Evolutionary conservation across 2,113 vertebrate genomes (phyloP).

Genomic region (Ammospiza caudacuta): DNA sequence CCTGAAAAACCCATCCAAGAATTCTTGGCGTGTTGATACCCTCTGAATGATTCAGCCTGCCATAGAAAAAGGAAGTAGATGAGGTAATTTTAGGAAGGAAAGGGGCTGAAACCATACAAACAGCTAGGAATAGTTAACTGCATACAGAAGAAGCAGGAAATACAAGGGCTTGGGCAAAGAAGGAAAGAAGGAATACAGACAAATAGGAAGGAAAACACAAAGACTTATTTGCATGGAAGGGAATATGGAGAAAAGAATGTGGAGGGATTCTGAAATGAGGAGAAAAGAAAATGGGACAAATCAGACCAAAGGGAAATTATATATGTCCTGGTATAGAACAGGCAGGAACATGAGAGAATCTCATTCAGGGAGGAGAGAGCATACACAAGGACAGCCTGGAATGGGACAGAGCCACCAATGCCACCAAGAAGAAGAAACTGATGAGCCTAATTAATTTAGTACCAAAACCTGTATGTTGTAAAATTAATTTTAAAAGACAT

Average conservation of each 20-base stretch:
- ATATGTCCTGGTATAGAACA: accelerated
- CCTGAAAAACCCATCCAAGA: conserved; percentile 9
- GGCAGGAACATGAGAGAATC: neutral
- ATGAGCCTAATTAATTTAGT: neutral
- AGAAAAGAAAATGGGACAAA: neutral
- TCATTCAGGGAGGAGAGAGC: neutral
- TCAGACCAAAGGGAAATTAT: neutral
- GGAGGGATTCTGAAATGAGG: neutral
- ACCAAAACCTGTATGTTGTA: neutral
- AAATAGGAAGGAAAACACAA: neutral
- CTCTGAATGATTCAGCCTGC: neutral
- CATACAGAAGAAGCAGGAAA: neutral
- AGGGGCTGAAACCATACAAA: neutral
- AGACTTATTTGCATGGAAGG: neutral
- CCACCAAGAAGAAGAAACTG: neutral
- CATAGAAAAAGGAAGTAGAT: neutral
- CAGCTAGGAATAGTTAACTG: neutral
- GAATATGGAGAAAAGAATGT: neutral
- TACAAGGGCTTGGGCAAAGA: neutral
- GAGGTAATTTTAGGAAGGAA: conserved; percentile 6
- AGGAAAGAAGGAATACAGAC: neutral
- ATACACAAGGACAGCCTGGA: neutral
- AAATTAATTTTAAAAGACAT: neutral
- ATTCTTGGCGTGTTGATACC: neutral
- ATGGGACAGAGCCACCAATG: neutral